Percentiles rank a stretch among this genome's conserved stretches.
These are phyloP conservation scores for Herpetotheres cachinnans DNA, from an alignment of 2,113 vertebrate genomes.

Conservation along the genomic window DNA sequence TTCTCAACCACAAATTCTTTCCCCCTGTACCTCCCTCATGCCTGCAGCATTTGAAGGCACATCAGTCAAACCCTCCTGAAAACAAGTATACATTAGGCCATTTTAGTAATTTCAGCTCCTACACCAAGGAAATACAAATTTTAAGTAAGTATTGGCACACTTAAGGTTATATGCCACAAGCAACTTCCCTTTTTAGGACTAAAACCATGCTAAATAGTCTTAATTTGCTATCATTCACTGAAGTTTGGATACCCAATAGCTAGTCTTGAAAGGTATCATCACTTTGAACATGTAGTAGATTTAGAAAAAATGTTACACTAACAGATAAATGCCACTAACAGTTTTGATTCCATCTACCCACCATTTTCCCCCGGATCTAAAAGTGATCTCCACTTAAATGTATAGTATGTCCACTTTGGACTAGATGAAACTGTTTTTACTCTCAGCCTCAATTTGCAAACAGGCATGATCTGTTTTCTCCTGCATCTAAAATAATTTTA, in stretches of 20 bases:
- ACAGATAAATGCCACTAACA: not conserved
- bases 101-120: not conserved
- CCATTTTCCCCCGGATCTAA: fast-evolving
- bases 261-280: not conserved
- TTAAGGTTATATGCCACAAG: not conserved
- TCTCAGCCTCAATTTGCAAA: not conserved
- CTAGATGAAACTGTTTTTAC: not conserved
- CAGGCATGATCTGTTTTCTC: not conserved
- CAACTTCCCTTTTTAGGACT: not conserved
- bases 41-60: not conserved
- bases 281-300: fast-evolving
- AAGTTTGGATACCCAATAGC: not conserved
- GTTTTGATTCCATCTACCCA: not conserved
- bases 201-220: not conserved
- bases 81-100: not conserved
- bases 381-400: not conserved
- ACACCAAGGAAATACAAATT: not conserved
- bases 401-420: not conserved
- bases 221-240: not conserved
- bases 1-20: not conserved
- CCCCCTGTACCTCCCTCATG: fast-evolving
- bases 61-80: not conserved
- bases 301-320: not conserved
- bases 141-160: not conserved
- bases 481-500: not conserved